Conservation (phyloP, 2,797 vertebrate genomes). For the Loriculus beryllinus region DNA sequence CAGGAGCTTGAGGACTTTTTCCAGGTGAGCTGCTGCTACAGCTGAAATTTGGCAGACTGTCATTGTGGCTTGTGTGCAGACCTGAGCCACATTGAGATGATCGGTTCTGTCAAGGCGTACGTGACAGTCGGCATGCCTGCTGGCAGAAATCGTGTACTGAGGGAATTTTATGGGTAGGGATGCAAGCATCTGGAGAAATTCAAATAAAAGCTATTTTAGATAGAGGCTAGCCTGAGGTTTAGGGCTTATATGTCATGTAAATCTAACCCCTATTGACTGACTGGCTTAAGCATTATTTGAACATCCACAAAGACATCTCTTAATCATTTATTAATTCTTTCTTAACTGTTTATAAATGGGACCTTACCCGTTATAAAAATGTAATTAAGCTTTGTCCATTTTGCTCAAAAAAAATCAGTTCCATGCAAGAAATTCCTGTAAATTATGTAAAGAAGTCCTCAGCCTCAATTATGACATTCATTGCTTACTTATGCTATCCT, state of each 20-base stretch:
- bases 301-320: neutral
- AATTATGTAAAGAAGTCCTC: conserved; percentile 2
- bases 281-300: neutral
- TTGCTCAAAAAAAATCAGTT: neutral
- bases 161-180: neutral
- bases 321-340: neutral
- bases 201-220: neutral
- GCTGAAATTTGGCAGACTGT: neutral
- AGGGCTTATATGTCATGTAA: neutral
- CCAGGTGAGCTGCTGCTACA: neutral
- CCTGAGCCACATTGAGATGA: neutral
- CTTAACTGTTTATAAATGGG: neutral
- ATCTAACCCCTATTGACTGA: neutral
- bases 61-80: rapidly evolving
- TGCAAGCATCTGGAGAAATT: neutral
- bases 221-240: neutral
- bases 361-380: neutral
- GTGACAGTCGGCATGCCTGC: neutral
- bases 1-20: neutral
- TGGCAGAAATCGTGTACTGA: neutral
- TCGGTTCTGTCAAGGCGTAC: neutral
- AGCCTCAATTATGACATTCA: neutral
- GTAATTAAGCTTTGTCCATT: neutral
- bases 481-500: neutral
- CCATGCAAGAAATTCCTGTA: neutral